Evolutionary conservation across 2,888 invertebrate genomes (phyloP).

Genomic region (Myopa tessellatipennis): DNA sequence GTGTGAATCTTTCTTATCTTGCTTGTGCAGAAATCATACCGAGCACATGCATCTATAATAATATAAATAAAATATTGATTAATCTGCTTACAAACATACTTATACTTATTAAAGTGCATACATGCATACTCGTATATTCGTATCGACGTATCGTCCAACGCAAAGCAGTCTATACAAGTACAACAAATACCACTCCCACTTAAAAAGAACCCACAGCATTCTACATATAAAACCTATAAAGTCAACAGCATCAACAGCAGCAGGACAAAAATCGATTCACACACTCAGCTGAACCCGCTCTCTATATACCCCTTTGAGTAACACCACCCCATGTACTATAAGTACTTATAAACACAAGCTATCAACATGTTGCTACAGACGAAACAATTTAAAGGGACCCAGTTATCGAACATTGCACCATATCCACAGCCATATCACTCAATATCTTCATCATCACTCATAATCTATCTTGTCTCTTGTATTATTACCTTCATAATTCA

Average conservation of each 20-base stretch:
- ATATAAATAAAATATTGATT: constrained; percentile 6
- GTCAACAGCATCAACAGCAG: background rate
- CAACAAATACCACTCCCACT: constrained; percentile 1
- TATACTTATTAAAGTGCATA: background rate
- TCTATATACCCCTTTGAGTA: background rate
- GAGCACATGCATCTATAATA: constrained; percentile 1
- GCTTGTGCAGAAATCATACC: constrained; percentile 15
- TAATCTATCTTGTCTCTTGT: too few relatives aligned
- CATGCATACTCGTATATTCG: background rate
- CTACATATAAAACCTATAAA: background rate
- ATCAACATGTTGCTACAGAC: constrained; percentile 10
- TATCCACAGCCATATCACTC: too few relatives aligned
- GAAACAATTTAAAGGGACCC: too few relatives aligned
- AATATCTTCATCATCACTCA: too few relatives aligned
- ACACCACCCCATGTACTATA: too few relatives aligned
- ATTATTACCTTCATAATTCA: background rate
- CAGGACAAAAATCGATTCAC: constrained; percentile 6
- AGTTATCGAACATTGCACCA: background rate
- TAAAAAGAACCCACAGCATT: background rate
- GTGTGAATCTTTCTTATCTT: constrained; percentile 13
- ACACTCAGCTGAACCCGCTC: background rate
- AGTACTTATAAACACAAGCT: background rate
- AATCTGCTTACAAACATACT: background rate
- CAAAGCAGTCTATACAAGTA: constrained; percentile 3
- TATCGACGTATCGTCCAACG: constrained; percentile 51